Conservation (phyloP, 2,113 vertebrate species). For the Esox niger region DNA sequence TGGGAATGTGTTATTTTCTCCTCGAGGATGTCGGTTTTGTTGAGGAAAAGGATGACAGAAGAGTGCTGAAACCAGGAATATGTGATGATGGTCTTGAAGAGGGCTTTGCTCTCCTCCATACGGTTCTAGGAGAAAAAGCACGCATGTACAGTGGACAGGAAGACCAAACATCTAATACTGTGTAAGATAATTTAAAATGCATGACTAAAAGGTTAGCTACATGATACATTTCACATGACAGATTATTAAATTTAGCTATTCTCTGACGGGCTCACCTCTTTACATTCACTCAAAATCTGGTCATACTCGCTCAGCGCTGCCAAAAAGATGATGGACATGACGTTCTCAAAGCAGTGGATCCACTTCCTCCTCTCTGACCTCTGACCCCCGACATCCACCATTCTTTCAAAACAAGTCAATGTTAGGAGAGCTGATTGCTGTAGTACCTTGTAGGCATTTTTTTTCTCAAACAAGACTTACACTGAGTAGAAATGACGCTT, state of each 20-base stretch:
- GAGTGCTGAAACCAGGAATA: slow-evolving; percentile 88
- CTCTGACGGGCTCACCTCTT: slow-evolving; percentile 82
- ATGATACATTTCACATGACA: too few relatives aligned
- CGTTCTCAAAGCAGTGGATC: slow-evolving; percentile 99
- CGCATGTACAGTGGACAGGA: too few relatives aligned
- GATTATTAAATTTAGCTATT: too few relatives aligned
- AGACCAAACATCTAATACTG: too few relatives aligned
- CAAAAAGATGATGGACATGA: slow-evolving; percentile 99
- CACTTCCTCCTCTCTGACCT: slow-evolving; percentile 94
- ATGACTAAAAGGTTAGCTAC: too few relatives aligned
- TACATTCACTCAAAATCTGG: slow-evolving; percentile 94
- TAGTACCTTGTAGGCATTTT: too few relatives aligned
- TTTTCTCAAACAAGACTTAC: not conserved
- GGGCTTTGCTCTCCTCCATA: slow-evolving; percentile 83
- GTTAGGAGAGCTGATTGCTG: too few relatives aligned
- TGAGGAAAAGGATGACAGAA: slow-evolving; percentile 89
- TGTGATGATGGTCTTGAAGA: slow-evolving; percentile 90
- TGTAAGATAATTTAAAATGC: too few relatives aligned
- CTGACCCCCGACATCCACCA: slow-evolving; percentile 89
- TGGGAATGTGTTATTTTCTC: slow-evolving; percentile 88
- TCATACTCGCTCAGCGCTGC: slow-evolving; percentile 99
- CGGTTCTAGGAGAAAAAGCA: slow-evolving; percentile 62
- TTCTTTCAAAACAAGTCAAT: slow-evolving; percentile 69
- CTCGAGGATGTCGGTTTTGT: slow-evolving; percentile 87
- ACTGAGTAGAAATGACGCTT: not conserved